A percentile compares a stretch with the other conserved stretches of the same genome.
These are phyloP conservation scores for Carapus acus DNA, from an alignment of 2,797 vertebrate species.

Conservation along the genomic window DNA sequence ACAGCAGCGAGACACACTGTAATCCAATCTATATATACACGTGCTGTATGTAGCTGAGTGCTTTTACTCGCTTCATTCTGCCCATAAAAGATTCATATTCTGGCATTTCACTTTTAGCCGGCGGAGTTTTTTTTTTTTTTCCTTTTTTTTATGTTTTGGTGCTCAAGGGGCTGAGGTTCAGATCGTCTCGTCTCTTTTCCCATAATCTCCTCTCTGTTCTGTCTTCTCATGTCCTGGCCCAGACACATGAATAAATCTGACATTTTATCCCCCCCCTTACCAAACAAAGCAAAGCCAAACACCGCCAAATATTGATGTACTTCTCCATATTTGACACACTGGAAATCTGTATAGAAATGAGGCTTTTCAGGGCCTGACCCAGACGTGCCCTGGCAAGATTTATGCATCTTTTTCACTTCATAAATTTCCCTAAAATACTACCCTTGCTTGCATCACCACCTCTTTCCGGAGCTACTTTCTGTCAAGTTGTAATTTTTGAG, in stretches of 20 bases:
- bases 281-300: too few relatives aligned
- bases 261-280: too few relatives aligned
- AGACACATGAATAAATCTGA: neutral
- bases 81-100: conserved; percentile 63
- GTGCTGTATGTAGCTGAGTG: conserved; percentile 59
- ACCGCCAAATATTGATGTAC: too few relatives aligned
- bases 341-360: too few relatives aligned
- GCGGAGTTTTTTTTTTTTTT: too few relatives aligned
- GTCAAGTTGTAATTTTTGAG: conserved; percentile 32
- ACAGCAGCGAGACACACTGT: conserved; percentile 51
- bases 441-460: conserved; percentile 9
- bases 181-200: conserved; percentile 23
- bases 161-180: conserved; percentile 28
- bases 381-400: too few relatives aligned
- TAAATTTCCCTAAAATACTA: neutral
- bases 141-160: conserved; percentile 56
- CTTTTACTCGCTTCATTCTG: conserved; percentile 51
- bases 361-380: neutral
- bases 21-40: conserved; percentile 60
- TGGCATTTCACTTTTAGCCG: conserved; percentile 54
- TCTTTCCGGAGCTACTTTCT: conserved; percentile 12
- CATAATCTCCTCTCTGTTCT: conserved; percentile 8
- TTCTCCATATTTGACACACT: too few relatives aligned
- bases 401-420: conserved; percentile 2
- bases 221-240: conserved; percentile 10